phyloP scores from a whole-genome alignment of 2,113 vertebrate genomes.

The Brienomyrus longianalis region DNA sequence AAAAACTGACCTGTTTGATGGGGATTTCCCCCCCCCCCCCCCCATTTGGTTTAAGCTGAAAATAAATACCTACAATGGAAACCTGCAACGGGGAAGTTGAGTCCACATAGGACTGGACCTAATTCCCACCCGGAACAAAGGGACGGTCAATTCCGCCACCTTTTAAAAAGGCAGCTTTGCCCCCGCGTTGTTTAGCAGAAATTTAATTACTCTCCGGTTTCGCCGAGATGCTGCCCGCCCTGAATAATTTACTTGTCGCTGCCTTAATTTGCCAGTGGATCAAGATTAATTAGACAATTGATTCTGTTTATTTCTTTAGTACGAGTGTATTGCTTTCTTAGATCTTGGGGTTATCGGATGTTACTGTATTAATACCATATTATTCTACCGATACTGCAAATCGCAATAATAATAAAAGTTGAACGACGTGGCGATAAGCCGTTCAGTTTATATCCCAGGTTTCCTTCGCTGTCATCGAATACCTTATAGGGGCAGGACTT shows the following conservation, averaged over 20 bases:
- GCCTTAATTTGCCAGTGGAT: conserved; percentile 36
- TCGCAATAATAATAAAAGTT: neutral
- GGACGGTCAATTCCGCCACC: conserved; percentile 36
- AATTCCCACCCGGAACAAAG: neutral
- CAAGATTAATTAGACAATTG: conserved; percentile 40
- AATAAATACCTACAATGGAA: neutral
- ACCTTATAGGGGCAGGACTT: neutral
- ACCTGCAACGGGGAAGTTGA: neutral
- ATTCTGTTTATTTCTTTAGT: conserved; percentile 20
- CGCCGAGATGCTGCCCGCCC: conserved; percentile 36
- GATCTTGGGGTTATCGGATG: neutral
- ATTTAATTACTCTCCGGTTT: conserved; percentile 48
- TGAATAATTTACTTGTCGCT: conserved; percentile 39
- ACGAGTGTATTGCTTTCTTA: conserved; percentile 25
- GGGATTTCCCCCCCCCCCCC: neutral
- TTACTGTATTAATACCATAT: neutral
- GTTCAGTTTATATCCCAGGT: neutral
- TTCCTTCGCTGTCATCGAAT: neutral
- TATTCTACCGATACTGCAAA: neutral
- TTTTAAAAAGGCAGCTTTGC: conserved; percentile 44
- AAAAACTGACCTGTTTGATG: neutral
- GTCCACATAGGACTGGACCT: neutral
- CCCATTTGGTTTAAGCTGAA: neutral
- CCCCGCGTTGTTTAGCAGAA: conserved; percentile 49
- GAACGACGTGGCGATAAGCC: neutral